phyloP scores from a whole-genome alignment of 2,113 vertebrate genomes.

The Struthidea cinerea region DNA sequence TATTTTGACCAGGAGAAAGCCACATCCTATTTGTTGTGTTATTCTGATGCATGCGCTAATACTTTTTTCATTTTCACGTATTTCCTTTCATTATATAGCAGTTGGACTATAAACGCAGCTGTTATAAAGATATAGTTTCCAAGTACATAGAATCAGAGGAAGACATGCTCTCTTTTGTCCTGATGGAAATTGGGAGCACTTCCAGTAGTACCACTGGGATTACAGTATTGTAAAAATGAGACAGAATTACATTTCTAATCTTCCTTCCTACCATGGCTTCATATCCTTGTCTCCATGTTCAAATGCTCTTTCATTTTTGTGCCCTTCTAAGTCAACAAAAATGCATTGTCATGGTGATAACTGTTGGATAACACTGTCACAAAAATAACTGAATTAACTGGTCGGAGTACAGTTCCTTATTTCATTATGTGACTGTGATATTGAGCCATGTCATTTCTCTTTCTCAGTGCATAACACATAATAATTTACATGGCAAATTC shows the following conservation, averaged over 20 bases:
- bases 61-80: background rate
- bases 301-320: background rate
- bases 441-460: background rate
- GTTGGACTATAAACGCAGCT: background rate
- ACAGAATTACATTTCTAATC: background rate
- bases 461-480: background rate
- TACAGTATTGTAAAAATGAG: background rate
- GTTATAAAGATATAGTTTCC: background rate
- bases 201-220: background rate
- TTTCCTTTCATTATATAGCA: conserved; percentile 19
- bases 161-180: background rate
- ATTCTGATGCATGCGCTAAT: background rate
- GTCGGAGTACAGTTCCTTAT: background rate
- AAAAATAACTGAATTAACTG: conserved; percentile 13
- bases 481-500: background rate
- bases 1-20: background rate
- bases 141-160: background rate
- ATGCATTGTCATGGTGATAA: background rate
- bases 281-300: background rate
- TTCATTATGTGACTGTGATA: background rate
- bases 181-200: background rate
- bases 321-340: background rate
- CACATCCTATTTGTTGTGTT: background rate
- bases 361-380: background rate
- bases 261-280: background rate